Conservation (phyloP, 2,797 vertebrate genomes). For the Percopsis omiscomaycus region DNA sequence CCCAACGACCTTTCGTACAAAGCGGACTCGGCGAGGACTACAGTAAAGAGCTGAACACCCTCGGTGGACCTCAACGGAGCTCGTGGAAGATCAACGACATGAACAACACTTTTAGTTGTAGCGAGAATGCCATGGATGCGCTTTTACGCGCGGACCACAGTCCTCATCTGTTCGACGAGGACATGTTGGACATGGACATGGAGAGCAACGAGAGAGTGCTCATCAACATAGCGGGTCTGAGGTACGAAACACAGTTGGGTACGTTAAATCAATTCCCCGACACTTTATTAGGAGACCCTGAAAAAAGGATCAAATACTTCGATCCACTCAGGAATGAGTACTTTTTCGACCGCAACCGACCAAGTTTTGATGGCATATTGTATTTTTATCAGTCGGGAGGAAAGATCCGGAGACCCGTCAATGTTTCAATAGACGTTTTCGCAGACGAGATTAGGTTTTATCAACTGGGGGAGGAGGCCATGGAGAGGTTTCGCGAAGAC, state of each 20-base stretch:
- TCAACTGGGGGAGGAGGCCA: conserved; percentile 90
- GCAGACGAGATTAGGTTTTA: conserved; percentile 95
- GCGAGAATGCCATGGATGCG: conserved; percentile 72
- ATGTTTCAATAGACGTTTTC: conserved; percentile 94
- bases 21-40: conserved; percentile 66
- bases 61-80: conserved; percentile 56
- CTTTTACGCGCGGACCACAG: conserved; percentile 79
- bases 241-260: conserved; percentile 91
- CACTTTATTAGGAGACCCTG: conserved; percentile 89
- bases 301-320: conserved; percentile 91
- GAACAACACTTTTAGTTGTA: conserved; percentile 75
- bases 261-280: conserved; percentile 94
- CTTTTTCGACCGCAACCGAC: conserved; percentile 95
- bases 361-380: conserved; percentile 93
- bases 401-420: conserved; percentile 90
- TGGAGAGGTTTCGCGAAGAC: conserved; percentile 92
- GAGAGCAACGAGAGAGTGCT: conserved; percentile 87
- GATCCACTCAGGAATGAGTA: conserved; percentile 96
- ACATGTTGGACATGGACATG: conserved; percentile 73
- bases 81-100: conserved; percentile 82
- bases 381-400: conserved; percentile 97
- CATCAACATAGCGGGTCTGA: conserved; percentile 91
- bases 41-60: conserved; percentile 75
- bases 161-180: conserved; percentile 80
- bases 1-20: conserved; percentile 69